Base-by-base conservation (phyloP, 2,113 vertebrate species). In the Meriones unguiculatus region DNA sequence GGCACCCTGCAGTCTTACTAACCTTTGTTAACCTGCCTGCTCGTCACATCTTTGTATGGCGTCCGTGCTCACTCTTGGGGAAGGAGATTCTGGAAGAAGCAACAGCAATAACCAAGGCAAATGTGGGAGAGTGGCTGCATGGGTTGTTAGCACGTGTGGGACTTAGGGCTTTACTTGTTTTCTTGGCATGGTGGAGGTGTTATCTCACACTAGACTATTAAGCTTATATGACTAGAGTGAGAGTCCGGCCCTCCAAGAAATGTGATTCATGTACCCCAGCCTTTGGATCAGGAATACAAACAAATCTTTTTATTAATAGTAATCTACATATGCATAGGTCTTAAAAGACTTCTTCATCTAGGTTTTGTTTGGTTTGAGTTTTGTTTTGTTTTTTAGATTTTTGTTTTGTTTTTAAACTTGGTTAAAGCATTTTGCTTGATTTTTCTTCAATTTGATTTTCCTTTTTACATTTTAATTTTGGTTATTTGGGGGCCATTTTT, bases 401-500 rank as follows among this genome's bases (percentile, higher is more conserved):
- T 92, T 94, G 0, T 97, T 98, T 98, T 89, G 46, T 97, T 98
- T 98, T 98, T 93, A 93, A 93, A 81, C 93, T 97, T 98, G 69
- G 82, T 98, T 98, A 98, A 98, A 98, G 54, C 84, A 76, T 96
- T 99, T 98, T 98, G 97, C 98, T 98, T 98, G 97, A 97, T 98
- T 98, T 98, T 97, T 96, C 98, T 98, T 98, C 98, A 93, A 62
- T 98, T 98, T 98, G 95, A 96, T 97, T 99, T 99, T 99, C 98
- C 97, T 99, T 99, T 99, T 99, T 98, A 99, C 98, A 98, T 98
- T 98, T 98, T 98, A 99, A 99, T 99, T 99, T 99, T 98, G 98
- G 99, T 99, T 99, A 98, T 99, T 99, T 99, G 98, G 99, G 99
- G 99, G 99, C 99, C 99, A 99, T 99, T 99, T 99, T 73, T 99